Conservation (phyloP, 2,888 invertebrate genomes). For the Eumacrocentrus americanus region DNA sequence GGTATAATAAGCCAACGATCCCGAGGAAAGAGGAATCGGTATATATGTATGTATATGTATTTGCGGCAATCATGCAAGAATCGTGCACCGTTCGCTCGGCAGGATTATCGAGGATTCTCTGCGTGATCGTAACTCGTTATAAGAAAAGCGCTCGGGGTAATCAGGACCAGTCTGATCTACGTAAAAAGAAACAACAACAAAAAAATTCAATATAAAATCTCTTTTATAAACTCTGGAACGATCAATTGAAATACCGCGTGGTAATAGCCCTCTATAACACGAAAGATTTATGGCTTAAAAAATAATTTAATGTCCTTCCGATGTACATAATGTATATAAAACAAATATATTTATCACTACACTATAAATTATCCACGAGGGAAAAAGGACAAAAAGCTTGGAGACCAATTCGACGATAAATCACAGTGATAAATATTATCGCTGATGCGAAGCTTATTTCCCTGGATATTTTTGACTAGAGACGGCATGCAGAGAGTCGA, state of each 20-base stretch:
- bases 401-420: no score
- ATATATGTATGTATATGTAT: slow-evolving; percentile 12
- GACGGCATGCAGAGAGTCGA: slow-evolving; percentile 3
- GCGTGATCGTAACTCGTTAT: slow-evolving; percentile 27
- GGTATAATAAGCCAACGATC: slow-evolving; percentile 18
- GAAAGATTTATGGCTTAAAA: neutral
- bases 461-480: no score
- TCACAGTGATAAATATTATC: no score
- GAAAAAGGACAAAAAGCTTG: no score
- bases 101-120: slow-evolving; percentile 23
- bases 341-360: no score
- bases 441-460: no score
- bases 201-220: slow-evolving; percentile 5
- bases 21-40: neutral
- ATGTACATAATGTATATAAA: no score
- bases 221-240: neutral
- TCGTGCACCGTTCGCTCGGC: slow-evolving; percentile 15
- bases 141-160: slow-evolving; percentile 20
- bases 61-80: slow-evolving; percentile 27
- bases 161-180: neutral
- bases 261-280: neutral
- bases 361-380: no score
- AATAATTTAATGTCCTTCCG: no score
- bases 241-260: neutral
- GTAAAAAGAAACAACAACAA: neutral